Conservation (phyloP, 92 coral and sea anemone species). For the Epizoanthus stellaris region DNA sequence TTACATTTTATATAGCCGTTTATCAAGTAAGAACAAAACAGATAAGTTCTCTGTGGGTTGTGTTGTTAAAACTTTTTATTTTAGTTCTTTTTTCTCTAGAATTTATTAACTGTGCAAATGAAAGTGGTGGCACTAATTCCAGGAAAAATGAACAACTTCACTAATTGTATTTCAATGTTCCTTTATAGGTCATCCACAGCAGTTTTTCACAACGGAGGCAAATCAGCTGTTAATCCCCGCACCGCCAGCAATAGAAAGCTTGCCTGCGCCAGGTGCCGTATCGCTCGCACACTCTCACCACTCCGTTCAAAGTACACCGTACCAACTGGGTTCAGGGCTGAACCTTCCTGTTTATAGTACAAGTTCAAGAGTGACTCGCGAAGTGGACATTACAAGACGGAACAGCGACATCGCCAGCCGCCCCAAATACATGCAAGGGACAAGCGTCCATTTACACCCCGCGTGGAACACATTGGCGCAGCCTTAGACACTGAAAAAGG, state of each 20-base stretch:
- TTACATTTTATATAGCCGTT: neutral
- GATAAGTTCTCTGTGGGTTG: too few species aligned
- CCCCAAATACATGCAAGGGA: slow-evolving; percentile 73
- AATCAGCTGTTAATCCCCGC: slow-evolving; percentile 75
- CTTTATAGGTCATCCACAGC: slow-evolving; percentile 68
- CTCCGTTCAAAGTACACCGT: slow-evolving; percentile 59
- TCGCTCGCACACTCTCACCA: slow-evolving; percentile 74
- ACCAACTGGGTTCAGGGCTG: slow-evolving; percentile 63
- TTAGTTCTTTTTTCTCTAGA: neutral
- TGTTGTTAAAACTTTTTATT: neutral
- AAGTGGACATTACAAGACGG: slow-evolving; percentile 53
- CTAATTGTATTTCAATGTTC: neutral
- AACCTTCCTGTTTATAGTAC: slow-evolving; percentile 61
- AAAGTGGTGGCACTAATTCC: neutral
- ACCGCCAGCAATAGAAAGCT: slow-evolving; percentile 71
- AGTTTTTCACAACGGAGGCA: slow-evolving; percentile 75
- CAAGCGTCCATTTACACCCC: slow-evolving; percentile 74
- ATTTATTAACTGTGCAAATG: neutral
- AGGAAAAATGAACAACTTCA: neutral
- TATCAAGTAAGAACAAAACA: neutral
- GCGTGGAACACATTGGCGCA: slow-evolving; percentile 78
- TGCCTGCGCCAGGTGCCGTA: slow-evolving; percentile 60
- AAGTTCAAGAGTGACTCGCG: slow-evolving; percentile 58
- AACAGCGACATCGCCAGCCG: slow-evolving; percentile 60
- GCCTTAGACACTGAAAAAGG: slow-evolving; percentile 31